phyloP scores from a whole-genome alignment of 2,888 invertebrate species.

The Nebria brevicollis region DNA sequence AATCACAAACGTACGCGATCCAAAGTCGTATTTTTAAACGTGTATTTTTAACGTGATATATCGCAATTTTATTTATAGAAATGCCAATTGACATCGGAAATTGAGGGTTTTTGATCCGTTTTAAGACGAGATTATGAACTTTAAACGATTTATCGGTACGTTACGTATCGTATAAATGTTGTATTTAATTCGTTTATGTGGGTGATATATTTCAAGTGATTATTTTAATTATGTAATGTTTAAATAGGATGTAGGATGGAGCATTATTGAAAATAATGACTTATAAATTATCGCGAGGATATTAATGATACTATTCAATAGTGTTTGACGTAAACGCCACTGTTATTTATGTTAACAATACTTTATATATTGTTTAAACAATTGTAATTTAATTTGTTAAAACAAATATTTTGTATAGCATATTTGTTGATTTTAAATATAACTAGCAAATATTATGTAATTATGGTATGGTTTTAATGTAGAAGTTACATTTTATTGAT shows the following conservation, averaged over 20 bases:
- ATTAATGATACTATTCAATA: neutral
- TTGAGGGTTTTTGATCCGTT: neutral
- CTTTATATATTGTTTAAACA: neutral
- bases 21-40: neutral
- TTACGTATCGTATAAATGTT: too few relatives aligned
- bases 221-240: neutral
- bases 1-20: neutral
- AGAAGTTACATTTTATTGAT: too few relatives aligned
- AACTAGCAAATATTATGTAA: neutral
- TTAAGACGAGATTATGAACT: neutral
- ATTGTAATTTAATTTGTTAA: neutral
- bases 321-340: neutral
- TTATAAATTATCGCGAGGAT: neutral
- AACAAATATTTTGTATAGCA: neutral
- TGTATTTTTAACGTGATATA: neutral
- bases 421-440: neutral
- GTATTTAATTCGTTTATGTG: neutral
- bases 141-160: too few relatives aligned
- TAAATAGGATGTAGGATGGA: neutral
- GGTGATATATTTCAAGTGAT: neutral
- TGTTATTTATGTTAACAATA: neutral
- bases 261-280: neutral
- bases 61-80: neutral
- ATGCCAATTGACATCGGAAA: neutral
- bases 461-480: neutral